Base-by-base conservation (phyloP, 2,888 invertebrate species). In the Hyposoter didymator region DNA sequence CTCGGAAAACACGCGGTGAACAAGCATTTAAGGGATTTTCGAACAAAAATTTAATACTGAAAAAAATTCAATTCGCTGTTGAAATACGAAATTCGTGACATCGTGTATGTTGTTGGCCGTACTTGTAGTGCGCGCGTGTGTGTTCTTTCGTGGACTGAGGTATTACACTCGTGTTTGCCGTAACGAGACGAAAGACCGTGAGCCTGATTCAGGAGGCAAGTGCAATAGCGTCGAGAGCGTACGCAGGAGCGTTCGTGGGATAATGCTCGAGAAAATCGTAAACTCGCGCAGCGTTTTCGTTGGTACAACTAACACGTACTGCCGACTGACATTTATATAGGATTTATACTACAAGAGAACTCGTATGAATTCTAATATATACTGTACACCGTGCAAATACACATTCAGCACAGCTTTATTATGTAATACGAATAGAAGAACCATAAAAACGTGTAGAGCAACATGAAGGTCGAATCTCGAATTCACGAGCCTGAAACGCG, bases 331-430 rank as follows among this genome's bases (percentile, higher is more conserved):
- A 80, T 82, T 72, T 73, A 80, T 85, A 83, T 49, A 45, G 43
- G 79, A 85, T 85, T 85, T 79, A 82, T 85, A 80, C 76, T 79
- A 55, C 82, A 73, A 72, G 74, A 75, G 82, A 47, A 76, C 69
- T 73, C 75, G 80, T 76, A 80, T 83, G 82, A 85, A 85, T 85
- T 80, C 72, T 76, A 82, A 85, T 83, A 80, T 83, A 80, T 49
- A 75, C 64, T 55, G 73, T 70, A 32, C 39, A 64, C n/a, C 67
- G 64, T 74, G 32, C 69, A 45, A 49, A 19, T 32, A 64, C 14
- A 49, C 14, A 14, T 66, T 32, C 28, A 49, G 32, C 35, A 22
- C 32, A 64, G n/a, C 45, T 69, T 39, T 49, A 82, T 69, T 64
- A 32, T 64, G 64, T 32, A 62, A 75, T n/a, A 47, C n/a, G 5